Conservation (phyloP, 2,888 invertebrate species). For the Galeopsomyia nigrocyanea region DNA sequence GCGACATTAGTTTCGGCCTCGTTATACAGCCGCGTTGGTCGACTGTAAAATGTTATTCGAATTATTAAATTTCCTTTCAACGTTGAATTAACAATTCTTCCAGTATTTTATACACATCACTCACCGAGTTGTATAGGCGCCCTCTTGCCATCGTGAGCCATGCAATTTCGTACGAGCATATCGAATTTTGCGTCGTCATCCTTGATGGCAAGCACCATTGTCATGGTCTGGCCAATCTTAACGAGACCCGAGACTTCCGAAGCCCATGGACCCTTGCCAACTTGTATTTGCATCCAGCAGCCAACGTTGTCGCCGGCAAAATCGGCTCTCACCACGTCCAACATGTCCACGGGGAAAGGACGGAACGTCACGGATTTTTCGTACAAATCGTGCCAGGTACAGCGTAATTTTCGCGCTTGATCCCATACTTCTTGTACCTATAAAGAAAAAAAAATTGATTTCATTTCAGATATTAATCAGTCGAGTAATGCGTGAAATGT, state of each 20-base stretch:
- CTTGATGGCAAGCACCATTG: constrained; percentile 95
- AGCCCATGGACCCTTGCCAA: constrained; percentile 95
- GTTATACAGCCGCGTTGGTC: constrained; percentile 94
- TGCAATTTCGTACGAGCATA: constrained; percentile 94
- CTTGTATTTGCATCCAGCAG: constrained; percentile 98
- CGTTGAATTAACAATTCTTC: too few species aligned
- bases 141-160: constrained; percentile 94
- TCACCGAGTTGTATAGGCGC: constrained; percentile 88
- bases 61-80: neutral
- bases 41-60: constrained; percentile 61
- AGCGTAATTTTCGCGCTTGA: constrained; percentile 90
- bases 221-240: constrained; percentile 96
- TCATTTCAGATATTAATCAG: too few species aligned
- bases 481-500: too few species aligned
- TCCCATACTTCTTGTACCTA: constrained; percentile 96
- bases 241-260: constrained; percentile 94
- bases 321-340: constrained; percentile 94
- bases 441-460: neutral
- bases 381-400: constrained; percentile 96
- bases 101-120: too few species aligned
- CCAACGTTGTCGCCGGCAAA: constrained; percentile 96
- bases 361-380: constrained; percentile 95
- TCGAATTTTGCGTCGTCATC: constrained; percentile 96
- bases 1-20: constrained; percentile 91
- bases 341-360: constrained; percentile 95